Evolutionary conservation across 2,888 invertebrate species (phyloP), one percentile per base, ranked within the genome.

Genomic region (Eupithecia pulchellata): DNA sequence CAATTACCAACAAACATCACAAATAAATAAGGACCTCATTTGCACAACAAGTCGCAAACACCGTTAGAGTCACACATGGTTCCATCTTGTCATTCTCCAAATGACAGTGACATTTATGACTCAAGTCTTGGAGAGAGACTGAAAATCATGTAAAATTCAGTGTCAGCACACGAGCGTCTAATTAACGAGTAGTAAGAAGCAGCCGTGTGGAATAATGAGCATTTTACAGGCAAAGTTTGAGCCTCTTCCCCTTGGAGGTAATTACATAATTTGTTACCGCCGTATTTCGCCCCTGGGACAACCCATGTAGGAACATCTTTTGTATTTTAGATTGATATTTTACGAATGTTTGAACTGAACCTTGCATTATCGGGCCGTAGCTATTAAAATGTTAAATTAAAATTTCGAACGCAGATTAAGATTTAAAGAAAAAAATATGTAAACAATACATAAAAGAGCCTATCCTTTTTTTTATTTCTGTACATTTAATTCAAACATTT

Each of bases 181-280:
- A 68, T 68, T 65, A 71, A 72, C 55, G 65, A 34, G 60, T 42
- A 60, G 71, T 67, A 67, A 60, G 39, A 30, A 55, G 14, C 71
- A 72, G 39, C 42, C 20, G 47, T 29, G 65, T 57, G 65, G 62
- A 68, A 65, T 72, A 72, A 72, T 68, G 71, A 72, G 65, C 65
- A 64, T 72, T 64, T 68, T 34, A 68, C 65, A 57, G 57, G 62
- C 65, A 65, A 74, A 71, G 71, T 73, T 64, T 42, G 57, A 64
- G 68, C 52, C n/a, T 39, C 14, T 27, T 14, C 62, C 73, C 58
- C 73, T 73, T 71, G 68, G 72, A 71, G 74, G 74, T 75, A 74
- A 77, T 77, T 73, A 73, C 71, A 71, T 75, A 77, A 75, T 73
- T 73, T 64, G 71, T 72, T 68, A 72, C 72, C 64, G 70, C 65